Evolutionary conservation across 2,797 vertebrate species (phyloP).

Genomic region (Cyclopterus lumpus): DNA sequence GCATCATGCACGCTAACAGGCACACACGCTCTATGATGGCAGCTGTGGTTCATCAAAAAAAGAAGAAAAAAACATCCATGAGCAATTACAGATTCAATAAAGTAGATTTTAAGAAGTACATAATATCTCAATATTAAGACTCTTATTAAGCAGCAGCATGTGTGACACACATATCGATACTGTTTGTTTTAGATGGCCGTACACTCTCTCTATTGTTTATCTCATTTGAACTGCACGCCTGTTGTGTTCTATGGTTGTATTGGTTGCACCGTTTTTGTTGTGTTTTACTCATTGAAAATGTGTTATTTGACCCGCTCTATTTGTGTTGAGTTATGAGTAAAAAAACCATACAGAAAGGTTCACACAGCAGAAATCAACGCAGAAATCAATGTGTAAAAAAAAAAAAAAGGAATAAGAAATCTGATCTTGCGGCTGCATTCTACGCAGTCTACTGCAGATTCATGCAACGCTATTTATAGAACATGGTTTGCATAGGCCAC

Average conservation of each 20-base stretch:
- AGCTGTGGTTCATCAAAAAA: not conserved
- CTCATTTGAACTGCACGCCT: too few species aligned
- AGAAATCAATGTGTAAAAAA: too few species aligned
- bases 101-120: not conserved
- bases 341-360: not conserved
- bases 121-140: not conserved
- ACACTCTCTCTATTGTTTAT: too few species aligned
- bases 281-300: too few species aligned
- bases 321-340: not conserved
- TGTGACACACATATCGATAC: too few species aligned
- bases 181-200: too few species aligned
- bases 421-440: not conserved
- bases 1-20: not conserved
- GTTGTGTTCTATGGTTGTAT: too few species aligned
- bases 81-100: not conserved
- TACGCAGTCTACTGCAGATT: not conserved
- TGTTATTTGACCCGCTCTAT: not conserved
- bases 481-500: not conserved
- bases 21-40: not conserved
- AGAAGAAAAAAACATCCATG: rapidly evolving
- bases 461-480: not conserved
- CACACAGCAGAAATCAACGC: not conserved
- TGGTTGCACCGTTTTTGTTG: too few species aligned
- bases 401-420: too few species aligned
- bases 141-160: too few species aligned